These are phyloP conservation scores for Periophthalmodon schlosseri DNA, from an alignment of 2,113 vertebrate genomes.

Conservation along the genomic window DNA sequence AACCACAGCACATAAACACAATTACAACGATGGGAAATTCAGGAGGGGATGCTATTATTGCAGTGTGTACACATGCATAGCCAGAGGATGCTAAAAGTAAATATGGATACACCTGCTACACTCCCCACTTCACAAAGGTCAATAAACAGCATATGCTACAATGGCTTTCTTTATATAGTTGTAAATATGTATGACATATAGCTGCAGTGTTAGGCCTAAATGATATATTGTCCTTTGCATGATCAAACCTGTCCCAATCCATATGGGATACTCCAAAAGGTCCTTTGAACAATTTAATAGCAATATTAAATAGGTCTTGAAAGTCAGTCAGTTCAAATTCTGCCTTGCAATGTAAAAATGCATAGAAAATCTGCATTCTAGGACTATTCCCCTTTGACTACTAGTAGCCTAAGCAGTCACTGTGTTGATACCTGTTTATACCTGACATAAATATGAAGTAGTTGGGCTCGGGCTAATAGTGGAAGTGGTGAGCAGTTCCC, in stretches of 20 bases:
- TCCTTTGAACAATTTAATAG: slow-evolving; percentile 16
- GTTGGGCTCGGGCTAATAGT: not conserved
- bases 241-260: slow-evolving; percentile 27
- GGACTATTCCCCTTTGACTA: not conserved
- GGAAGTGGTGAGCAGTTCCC: not conserved
- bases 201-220: slow-evolving; percentile 14
- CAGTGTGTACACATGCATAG: slow-evolving; percentile 16
- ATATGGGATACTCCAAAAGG: not conserved
- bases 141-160: not conserved
- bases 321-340: no score
- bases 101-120: slow-evolving; percentile 44
- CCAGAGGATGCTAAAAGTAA: slow-evolving; percentile 32
- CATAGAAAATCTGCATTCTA: not conserved
- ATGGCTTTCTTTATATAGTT: not conserved
- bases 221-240: not conserved
- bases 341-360: not conserved
- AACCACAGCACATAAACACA: slow-evolving; percentile 63
- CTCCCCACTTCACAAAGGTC: slow-evolving; percentile 3
- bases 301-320: no score
- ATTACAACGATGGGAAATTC: slow-evolving; percentile 50
- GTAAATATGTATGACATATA: not conserved
- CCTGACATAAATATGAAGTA: no score
- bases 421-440: no score
- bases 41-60: slow-evolving; percentile 42
- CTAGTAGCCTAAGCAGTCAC: no score